Evolutionary conservation across 2,797 vertebrate genomes (phyloP).

Genomic region (Tauraco hartlaubi): DNA sequence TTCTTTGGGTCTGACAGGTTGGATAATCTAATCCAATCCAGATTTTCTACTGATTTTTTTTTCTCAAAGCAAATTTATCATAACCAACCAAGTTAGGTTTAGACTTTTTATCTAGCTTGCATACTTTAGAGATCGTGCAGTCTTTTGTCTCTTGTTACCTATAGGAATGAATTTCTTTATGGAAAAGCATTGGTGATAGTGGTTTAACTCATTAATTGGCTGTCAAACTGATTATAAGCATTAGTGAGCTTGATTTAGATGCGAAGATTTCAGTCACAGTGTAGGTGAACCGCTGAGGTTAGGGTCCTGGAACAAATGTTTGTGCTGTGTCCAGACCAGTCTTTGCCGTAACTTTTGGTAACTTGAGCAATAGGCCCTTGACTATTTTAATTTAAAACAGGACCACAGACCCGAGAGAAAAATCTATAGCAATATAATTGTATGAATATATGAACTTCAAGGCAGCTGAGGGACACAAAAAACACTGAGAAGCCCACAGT

Average conservation of each 20-base stretch:
- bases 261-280: background rate
- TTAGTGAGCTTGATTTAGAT: background rate
- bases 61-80: background rate
- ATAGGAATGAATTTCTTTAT: background rate
- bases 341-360: background rate
- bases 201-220: background rate
- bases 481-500: background rate
- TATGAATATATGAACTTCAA: slow-evolving; percentile 5
- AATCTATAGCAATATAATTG: background rate
- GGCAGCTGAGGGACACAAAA: slow-evolving; percentile 30
- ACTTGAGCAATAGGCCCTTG: background rate
- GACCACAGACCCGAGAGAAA: background rate
- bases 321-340: background rate
- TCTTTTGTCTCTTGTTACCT: background rate
- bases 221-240: background rate
- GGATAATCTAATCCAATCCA: background rate
- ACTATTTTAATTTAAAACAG: slow-evolving; percentile 56
- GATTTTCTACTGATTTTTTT: background rate
- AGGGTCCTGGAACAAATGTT: background rate
- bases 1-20: background rate
- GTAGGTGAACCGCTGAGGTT: background rate
- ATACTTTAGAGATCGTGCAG: background rate
- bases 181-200: background rate
- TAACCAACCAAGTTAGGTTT: background rate
- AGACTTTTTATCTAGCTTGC: background rate